These are phyloP conservation scores for Peromyscus aztecus DNA, from an alignment of 2,797 vertebrate genomes.

Conservation along the genomic window DNA sequence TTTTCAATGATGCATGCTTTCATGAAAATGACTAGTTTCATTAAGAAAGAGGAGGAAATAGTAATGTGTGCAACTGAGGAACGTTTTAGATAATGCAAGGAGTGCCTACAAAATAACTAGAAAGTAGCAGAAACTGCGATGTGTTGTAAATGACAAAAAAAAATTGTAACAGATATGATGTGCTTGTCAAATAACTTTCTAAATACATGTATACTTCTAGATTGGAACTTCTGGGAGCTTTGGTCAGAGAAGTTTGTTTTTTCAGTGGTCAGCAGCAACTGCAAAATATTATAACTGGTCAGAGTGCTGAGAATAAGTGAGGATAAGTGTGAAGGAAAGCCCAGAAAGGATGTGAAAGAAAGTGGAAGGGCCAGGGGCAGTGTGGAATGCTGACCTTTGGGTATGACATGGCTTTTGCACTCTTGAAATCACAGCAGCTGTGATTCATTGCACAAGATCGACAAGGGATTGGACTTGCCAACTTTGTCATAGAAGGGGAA, in stretches of 20 bases:
- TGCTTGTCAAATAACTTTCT: background rate
- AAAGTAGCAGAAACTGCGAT: background rate
- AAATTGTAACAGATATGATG: background rate
- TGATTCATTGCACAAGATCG: background rate
- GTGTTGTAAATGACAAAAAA: background rate
- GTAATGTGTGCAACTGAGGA: background rate
- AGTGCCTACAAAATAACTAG: background rate
- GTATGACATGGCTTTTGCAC: background rate
- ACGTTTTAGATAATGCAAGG: background rate
- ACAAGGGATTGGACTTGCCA: background rate
- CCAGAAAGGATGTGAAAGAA: background rate
- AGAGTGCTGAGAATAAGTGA: background rate
- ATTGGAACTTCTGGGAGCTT: background rate
- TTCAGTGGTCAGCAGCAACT: background rate
- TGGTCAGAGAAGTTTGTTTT: background rate
- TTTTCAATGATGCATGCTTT: background rate
- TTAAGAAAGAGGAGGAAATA: background rate
- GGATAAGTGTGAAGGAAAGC: background rate
- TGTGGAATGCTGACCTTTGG: background rate
- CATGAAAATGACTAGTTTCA: background rate
- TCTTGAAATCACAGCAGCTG: background rate
- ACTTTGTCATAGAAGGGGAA: background rate
- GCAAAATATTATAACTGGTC: background rate
- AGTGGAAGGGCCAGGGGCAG: background rate
- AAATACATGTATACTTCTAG: background rate